These are phyloP conservation scores for Porites evermanni DNA, from an alignment of 92 coral and sea anemone genomes.

Conservation along the genomic window DNA sequence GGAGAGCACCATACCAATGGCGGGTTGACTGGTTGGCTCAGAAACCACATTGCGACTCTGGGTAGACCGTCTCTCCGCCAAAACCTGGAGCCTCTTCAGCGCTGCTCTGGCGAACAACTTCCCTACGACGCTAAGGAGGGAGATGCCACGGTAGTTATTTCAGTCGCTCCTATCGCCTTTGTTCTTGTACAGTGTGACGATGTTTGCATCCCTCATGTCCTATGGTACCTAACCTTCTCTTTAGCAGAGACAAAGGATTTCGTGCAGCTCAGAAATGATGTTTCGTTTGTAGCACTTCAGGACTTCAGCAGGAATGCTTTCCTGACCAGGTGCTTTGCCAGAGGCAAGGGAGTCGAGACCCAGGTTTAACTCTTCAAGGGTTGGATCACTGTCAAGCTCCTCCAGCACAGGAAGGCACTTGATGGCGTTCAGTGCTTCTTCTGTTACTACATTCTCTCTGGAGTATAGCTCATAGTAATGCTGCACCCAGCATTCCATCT, in stretches of 20 bases:
- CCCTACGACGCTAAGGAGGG: slow-evolving; percentile 61
- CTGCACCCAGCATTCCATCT: not conserved
- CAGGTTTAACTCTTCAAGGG: not conserved
- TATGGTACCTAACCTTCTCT: slow-evolving; percentile 11
- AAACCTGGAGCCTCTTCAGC: slow-evolving; percentile 19
- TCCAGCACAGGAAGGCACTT: slow-evolving; percentile 16
- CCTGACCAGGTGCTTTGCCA: not conserved
- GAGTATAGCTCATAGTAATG: not conserved
- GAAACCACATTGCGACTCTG: slow-evolving; percentile 53
- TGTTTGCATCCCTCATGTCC: too few species aligned
- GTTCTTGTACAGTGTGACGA: too few species aligned
- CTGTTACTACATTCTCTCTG: slow-evolving; percentile 17
- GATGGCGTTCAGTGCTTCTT: slow-evolving; percentile 34
- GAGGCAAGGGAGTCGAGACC: not conserved
- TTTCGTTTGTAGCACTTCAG: not conserved
- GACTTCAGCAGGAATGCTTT: not conserved
- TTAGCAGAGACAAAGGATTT: not conserved
- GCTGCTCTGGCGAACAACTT: slow-evolving; percentile 42
- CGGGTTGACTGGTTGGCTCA: slow-evolving; percentile 32
- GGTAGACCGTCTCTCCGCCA: slow-evolving; percentile 32
- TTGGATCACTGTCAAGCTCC: slow-evolving; percentile 23
- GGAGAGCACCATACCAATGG: not conserved
- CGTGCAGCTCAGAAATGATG: too few species aligned
- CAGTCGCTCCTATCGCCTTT: too few species aligned
- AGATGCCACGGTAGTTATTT: not conserved